These are phyloP conservation scores for Microcebus ravelobensis DNA, from an alignment of 2,113 vertebrate species.

Conservation along the genomic window DNA sequence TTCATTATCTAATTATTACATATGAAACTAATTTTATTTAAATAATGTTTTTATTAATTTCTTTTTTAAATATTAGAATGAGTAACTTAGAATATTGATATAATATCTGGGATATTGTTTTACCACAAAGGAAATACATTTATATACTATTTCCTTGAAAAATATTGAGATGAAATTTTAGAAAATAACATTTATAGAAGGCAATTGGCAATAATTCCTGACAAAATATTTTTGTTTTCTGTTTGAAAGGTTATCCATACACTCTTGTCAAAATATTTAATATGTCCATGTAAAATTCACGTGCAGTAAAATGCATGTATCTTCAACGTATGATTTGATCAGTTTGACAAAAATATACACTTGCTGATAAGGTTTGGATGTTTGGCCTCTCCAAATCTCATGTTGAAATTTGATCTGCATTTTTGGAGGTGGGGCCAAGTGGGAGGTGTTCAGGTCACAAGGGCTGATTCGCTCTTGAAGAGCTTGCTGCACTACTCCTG, in stretches of 20 bases:
- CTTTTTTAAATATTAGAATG: background rate
- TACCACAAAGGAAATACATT: background rate
- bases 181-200: background rate
- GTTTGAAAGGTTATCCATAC: background rate
- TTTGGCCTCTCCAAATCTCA: too few relatives aligned
- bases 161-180: background rate
- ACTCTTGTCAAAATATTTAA: background rate
- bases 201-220: background rate
- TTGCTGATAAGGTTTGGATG: background rate
- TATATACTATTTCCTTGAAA: background rate
- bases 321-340: background rate
- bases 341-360: background rate
- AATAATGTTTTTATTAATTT: background rate
- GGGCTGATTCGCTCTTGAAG: too few relatives aligned
- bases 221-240: background rate
- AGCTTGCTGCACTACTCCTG: too few relatives aligned
- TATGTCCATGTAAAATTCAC: background rate
- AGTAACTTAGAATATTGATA: background rate
- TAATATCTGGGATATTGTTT: background rate
- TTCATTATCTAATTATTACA: background rate
- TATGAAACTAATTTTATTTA: background rate
- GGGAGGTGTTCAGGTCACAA: too few relatives aligned
- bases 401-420: too few relatives aligned
- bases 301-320: background rate
- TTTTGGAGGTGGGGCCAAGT: too few relatives aligned